Evolutionary conservation across 2,888 invertebrate species (phyloP).

Genomic region (Rhorus exstirpatorius): DNA sequence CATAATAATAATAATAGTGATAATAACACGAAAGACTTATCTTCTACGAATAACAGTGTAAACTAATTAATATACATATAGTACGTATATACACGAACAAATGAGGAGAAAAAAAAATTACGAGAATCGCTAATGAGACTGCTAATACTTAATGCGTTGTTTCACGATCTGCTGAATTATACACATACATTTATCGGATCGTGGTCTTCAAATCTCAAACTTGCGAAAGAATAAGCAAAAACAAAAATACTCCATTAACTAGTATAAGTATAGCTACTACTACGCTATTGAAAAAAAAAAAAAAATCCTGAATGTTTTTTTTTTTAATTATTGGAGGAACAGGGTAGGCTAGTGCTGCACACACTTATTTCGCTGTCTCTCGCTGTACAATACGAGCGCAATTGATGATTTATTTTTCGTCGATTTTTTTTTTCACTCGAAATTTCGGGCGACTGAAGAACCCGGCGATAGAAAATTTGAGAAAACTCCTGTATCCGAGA

Average conservation of each 20-base stretch:
- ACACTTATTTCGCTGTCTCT: conserved; percentile 79
- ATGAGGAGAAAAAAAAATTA: conserved; percentile 35
- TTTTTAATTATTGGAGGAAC: conserved; percentile 83
- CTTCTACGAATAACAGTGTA: conserved; percentile 47
- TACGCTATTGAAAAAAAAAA: conserved; percentile 64
- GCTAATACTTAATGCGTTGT: conserved; percentile 15
- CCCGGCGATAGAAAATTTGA: conserved; percentile 4
- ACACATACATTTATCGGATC: conserved; percentile 36
- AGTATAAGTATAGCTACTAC: conserved; percentile 55
- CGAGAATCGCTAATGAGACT: conserved; percentile 48
- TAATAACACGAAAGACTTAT: conserved; percentile 33
- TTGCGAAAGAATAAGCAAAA: conserved; percentile 27
- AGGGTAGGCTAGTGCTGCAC: conserved; percentile 84
- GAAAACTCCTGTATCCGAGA: background rate
- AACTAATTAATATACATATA: conserved; percentile 53
- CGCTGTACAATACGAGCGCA: conserved; percentile 71
- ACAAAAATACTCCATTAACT: conserved; percentile 52
- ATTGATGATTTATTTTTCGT: conserved; percentile 18
- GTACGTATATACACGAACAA: conserved; percentile 30
- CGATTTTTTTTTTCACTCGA: conserved; percentile 12
- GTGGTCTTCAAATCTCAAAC: conserved; percentile 34
- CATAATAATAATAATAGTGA: conserved; percentile 34
- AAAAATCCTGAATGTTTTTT: conserved; percentile 79
- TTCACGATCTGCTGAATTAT: conserved; percentile 33
- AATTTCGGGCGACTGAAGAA: conserved; percentile 25